Percentiles rank a stretch among this genome's conserved stretches.
phyloP scores from a whole-genome alignment of 2,797 vertebrate species.

The Emydoidea blandingii region DNA sequence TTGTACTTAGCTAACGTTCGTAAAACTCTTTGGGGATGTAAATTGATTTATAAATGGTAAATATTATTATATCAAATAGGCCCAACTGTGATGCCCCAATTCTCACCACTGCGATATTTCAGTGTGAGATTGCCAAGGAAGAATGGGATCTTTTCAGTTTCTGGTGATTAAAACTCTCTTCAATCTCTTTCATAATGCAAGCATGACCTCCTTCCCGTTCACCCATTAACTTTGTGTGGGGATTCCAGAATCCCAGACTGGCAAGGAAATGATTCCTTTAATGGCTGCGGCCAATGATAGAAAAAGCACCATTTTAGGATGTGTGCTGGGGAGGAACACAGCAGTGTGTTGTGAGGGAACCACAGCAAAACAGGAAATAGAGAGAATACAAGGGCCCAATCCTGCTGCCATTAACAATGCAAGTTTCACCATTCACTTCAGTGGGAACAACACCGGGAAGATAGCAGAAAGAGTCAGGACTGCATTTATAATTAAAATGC shows the following conservation, averaged over 20 bases:
- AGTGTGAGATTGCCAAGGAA: neutral
- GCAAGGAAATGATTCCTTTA: neutral
- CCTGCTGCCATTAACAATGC: fast-evolving
- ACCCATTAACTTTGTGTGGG: neutral
- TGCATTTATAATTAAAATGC: neutral
- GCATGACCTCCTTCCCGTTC: neutral
- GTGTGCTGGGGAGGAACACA: neutral
- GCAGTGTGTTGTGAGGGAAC: fast-evolving
- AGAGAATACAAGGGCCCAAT: neutral
- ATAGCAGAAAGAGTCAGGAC: neutral
- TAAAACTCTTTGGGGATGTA: conserved; percentile 21
- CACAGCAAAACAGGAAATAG: neutral
- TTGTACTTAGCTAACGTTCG: neutral
- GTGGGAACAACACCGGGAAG: neutral
- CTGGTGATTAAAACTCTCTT: neutral
- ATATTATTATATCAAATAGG: neutral
- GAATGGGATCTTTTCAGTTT: neutral
- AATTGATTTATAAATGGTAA: conserved; percentile 17
- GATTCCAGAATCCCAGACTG: neutral
- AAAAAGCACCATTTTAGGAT: neutral
- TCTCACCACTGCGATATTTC: neutral
- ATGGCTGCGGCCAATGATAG: neutral
- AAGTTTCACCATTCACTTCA: neutral
- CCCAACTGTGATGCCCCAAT: neutral
- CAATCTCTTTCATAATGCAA: neutral